These are phyloP conservation scores for Drosophila parthenogenetica DNA, from an alignment of 2,888 invertebrate species.

Conservation along the genomic window DNA sequence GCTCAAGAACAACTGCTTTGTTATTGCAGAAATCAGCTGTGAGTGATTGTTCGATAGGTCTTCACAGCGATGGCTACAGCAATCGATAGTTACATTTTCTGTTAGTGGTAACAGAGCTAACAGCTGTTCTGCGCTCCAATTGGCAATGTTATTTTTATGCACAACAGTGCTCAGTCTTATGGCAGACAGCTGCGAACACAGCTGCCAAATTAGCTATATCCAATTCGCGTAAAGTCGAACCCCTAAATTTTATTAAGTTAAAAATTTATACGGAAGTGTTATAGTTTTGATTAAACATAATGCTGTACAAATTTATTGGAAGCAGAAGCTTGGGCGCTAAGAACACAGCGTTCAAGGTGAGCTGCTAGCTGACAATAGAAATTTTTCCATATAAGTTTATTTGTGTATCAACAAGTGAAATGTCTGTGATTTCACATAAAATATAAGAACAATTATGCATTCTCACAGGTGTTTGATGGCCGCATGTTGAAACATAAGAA, in stretches of 20 bases:
- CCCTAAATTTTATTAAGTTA: neutral
- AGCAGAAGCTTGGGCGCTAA: conserved; percentile 45
- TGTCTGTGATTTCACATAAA: neutral
- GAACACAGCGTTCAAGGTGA: conserved; percentile 70
- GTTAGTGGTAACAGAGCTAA: neutral
- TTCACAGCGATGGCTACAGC: neutral
- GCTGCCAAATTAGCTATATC: neutral
- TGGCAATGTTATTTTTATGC: neutral
- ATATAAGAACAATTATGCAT: conserved; percentile 3
- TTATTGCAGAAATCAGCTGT: conserved; percentile 63
- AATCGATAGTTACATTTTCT: conserved; percentile 22
- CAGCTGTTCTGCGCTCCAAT: neutral
- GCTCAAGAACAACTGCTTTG: conserved; percentile 48
- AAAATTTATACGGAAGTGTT: conserved; percentile 6
- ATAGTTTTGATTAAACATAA: conserved; percentile 24
- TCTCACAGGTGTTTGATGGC: conserved; percentile 22
- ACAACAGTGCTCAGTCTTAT: conserved; percentile 13
- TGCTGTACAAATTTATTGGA: conserved; percentile 61
- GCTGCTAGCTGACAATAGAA: neutral
- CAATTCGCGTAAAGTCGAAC: neutral
- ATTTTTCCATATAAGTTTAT: neutral
- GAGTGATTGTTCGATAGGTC: conserved; percentile 8
- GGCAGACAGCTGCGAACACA: neutral
- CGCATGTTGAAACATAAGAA: conserved; percentile 38
- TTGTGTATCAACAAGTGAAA: conserved; percentile 9